Conservation (phyloP, 2,113 vertebrate species). For the Sakesphorus luctuosus region DNA sequence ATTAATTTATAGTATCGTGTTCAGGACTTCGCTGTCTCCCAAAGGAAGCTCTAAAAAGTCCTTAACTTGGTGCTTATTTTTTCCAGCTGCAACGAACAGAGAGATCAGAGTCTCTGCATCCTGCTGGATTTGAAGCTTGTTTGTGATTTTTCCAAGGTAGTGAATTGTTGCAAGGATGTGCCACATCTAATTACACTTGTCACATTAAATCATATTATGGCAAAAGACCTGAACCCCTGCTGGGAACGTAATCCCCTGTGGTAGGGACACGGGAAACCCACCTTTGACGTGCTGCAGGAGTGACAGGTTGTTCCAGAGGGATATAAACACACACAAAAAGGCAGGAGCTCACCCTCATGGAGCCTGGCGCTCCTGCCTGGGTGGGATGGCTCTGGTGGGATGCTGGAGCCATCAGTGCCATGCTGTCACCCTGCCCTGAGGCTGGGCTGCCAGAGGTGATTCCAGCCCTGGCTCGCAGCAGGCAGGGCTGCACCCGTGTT, state of each 20-base stretch:
- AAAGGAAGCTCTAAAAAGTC: background rate
- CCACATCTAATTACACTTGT: conserved; percentile 46
- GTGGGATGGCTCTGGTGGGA: background rate
- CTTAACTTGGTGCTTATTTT: background rate
- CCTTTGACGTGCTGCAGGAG: background rate
- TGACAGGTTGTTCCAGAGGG: background rate
- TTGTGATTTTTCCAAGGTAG: background rate
- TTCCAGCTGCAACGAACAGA: background rate
- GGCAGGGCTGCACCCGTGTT: background rate
- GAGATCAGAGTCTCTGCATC: background rate
- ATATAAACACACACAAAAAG: rapidly evolving
- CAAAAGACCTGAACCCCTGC: background rate
- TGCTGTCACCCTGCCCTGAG: background rate
- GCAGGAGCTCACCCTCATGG: rapidly evolving
- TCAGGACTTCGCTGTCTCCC: background rate
- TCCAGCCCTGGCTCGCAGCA: background rate
- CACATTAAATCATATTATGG: background rate
- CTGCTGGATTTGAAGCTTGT: background rate
- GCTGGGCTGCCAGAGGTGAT: rapidly evolving
- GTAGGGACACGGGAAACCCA: rapidly evolving
- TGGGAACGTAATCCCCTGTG: background rate
- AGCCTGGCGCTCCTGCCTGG: background rate
- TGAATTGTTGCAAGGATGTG: background rate
- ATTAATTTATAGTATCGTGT: background rate
- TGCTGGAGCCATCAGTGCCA: background rate